A percentile compares a stretch with the other conserved stretches of the same genome.
These are phyloP conservation scores for Recurvirostra avosetta DNA, from an alignment of 2,113 vertebrate species.

Conservation along the genomic window DNA sequence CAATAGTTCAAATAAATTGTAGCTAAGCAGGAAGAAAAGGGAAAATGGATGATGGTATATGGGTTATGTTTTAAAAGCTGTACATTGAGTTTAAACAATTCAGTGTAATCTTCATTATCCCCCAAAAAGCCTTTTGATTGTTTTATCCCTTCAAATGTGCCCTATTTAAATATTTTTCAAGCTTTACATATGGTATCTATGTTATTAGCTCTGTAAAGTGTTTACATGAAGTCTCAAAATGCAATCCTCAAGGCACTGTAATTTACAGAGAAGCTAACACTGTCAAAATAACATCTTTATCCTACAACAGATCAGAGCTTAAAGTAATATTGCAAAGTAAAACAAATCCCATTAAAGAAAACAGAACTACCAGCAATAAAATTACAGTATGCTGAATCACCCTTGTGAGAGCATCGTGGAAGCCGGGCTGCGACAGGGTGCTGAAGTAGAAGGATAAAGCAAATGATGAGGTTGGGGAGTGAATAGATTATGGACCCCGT, in stretches of 20 bases:
- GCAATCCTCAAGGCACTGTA: constrained; percentile 46
- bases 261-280: constrained; percentile 46
- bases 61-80: constrained; percentile 50
- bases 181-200: constrained; percentile 27
- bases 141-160: constrained; percentile 62
- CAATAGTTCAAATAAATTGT: neutral
- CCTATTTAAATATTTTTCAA: constrained; percentile 57
- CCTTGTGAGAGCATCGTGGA: neutral
- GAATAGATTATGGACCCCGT: neutral
- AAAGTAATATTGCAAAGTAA: constrained; percentile 32
- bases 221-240: constrained; percentile 35
- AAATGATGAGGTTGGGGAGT: rapidly evolving
- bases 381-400: neutral
- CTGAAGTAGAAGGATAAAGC: neutral
- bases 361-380: neutral
- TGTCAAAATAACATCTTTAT: constrained; percentile 60
- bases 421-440: neutral
- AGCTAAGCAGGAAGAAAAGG: neutral
- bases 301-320: constrained; percentile 25
- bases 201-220: constrained; percentile 63
- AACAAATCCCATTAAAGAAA: constrained; percentile 52
- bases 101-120: constrained; percentile 60
- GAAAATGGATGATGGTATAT: neutral
- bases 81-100: constrained; percentile 55
- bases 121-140: constrained; percentile 63